A percentile compares a stretch with the other conserved stretches of the same genome.
phyloP scores from a whole-genome alignment of 2,797 vertebrate genomes.

The Schizopygopsis malacanthus region DNA sequence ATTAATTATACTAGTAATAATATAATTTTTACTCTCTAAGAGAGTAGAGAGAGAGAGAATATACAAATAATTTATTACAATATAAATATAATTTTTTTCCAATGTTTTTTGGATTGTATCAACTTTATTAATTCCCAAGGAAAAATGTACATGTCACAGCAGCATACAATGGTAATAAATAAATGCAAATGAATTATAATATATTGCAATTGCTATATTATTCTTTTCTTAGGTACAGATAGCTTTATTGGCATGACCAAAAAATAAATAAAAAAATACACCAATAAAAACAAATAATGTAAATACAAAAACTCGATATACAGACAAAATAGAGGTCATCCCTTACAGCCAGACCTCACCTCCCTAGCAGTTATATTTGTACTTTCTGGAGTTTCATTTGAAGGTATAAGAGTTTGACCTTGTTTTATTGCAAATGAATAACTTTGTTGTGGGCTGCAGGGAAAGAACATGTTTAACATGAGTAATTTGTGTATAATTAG shows the following conservation, averaged over 20 bases:
- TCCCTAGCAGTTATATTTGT: background rate
- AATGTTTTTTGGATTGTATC: background rate
- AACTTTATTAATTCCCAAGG: background rate
- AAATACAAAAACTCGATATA: background rate
- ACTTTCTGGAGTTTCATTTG: background rate
- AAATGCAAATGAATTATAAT: accelerated
- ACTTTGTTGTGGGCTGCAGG: background rate
- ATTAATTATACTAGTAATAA: background rate
- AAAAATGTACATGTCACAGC: background rate
- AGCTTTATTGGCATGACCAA: background rate
- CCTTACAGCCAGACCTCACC: background rate
- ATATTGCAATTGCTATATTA: background rate
- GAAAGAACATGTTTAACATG: background rate
- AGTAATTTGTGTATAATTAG: background rate
- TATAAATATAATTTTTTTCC: background rate
- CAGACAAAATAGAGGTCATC: background rate
- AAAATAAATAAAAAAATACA: background rate
- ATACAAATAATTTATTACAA: background rate
- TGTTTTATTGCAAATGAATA: background rate
- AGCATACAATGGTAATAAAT: background rate
- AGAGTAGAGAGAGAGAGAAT: background rate
- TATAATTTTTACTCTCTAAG: background rate
- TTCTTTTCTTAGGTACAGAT: background rate
- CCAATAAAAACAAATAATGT: background rate
- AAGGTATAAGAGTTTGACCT: background rate